Conservation (phyloP, 2,888 invertebrate genomes). For the Miltochrista miniata region DNA sequence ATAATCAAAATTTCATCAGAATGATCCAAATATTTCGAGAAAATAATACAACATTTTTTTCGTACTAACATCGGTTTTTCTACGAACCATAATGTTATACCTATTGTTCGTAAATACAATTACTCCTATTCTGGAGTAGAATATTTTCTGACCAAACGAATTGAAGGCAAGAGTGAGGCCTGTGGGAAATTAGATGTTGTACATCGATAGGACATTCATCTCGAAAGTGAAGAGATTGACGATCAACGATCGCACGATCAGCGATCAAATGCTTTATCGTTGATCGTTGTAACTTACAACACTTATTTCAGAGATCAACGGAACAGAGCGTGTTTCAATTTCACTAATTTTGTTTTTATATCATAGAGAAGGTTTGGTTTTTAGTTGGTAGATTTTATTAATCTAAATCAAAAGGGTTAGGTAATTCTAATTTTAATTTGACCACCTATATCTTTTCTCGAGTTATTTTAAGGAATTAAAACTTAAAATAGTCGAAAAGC, state of each 20-base stretch:
- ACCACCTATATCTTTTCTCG: too few relatives aligned
- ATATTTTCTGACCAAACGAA: conserved; percentile 20
- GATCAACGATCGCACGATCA: conserved; percentile 38
- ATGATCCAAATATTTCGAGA: neutral
- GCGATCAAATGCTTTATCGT: conserved; percentile 28
- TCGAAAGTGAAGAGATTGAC: conserved; percentile 49
- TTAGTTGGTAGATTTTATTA: neutral
- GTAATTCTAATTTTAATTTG: too few relatives aligned
- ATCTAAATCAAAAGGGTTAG: too few relatives aligned
- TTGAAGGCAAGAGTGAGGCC: too few relatives aligned
- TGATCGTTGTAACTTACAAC: conserved; percentile 1
- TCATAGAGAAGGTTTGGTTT: neutral
- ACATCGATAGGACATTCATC: conserved; percentile 38
- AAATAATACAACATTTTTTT: neutral
- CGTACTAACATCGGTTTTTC: neutral
- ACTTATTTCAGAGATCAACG: too few relatives aligned
- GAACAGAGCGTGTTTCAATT: too few relatives aligned
- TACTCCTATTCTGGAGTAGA: conserved; percentile 2
- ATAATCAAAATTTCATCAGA: neutral
- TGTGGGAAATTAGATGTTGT: conserved; percentile 43
- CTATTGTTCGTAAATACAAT: conserved; percentile 4
- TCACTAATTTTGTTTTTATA: too few relatives aligned
- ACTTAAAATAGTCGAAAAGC: conserved; percentile 32
- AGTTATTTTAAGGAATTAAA: conserved; percentile 15
- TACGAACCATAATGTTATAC: neutral